Base-by-base conservation (phyloP, 92 coral and sea anemone species). In the Montipora capitata region DNA sequence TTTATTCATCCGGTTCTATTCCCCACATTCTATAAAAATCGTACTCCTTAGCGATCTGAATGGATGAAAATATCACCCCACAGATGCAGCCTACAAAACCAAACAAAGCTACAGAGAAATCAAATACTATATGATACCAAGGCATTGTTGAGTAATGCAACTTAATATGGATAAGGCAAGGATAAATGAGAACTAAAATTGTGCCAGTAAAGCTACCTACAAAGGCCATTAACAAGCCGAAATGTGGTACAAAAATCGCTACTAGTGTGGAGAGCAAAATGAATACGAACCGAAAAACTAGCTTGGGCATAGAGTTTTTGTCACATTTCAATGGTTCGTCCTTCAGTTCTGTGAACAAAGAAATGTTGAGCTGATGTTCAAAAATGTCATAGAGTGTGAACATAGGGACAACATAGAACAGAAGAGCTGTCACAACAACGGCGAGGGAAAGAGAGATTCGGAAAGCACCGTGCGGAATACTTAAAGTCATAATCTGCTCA, bases 121-220 rank as follows among this genome's bases (percentile, higher is more conserved):
- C 98, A 40, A 95, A 73, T 48, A 82, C 76, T 64, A 95, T 91
- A 75, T 93, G 88, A 80, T 91, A 91, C 98, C 98, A 95, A 11
- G 93, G 91, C 85, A 95, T 88, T 18, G 94, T 90, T 16, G 83
- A 81, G 75, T 94, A 88, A 76, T 94, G 96, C 40, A 95, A 89
- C 90, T 95, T 95, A 5, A 95, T 87, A 82, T 95, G 98, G 65
- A 95, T 93, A 74, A 95, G 85, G 70, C 98, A 95, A n/a, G 98
- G 98, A 65, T 91, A 95, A 9, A 95, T 93, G 20, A 94, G 87
- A 57, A 94, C 96, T 20, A 95, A 74, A 80, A 94, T 94, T 2
- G 98, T 93, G n/a, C 98, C 98, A 20, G 98, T 95, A 52, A 95
- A 88, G 65, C 98, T 95, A 15, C 98, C 98, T 71, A 95, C 98